phyloP scores from a whole-genome alignment of 2,888 invertebrate genomes.

The Alcis repandata region DNA sequence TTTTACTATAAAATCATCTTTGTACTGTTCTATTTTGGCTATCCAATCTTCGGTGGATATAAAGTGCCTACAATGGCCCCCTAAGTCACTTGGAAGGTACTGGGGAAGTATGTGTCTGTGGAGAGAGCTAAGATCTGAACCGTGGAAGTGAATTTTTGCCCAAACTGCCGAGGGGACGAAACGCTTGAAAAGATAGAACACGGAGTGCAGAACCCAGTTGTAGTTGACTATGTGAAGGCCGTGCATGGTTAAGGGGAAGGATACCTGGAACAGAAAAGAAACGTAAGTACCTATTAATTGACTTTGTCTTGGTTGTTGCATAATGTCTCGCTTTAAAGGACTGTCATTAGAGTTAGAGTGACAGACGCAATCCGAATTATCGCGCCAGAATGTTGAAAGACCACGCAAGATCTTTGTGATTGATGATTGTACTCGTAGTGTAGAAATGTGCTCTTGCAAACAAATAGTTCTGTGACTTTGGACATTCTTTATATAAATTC shows the following conservation, averaged over 20 bases:
- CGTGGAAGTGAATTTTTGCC: conserved; percentile 79
- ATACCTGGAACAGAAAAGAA: conserved; percentile 77
- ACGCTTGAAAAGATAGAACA: conserved; percentile 92
- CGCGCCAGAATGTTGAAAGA: no score
- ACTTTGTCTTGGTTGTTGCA: no score
- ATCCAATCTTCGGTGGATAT: conserved; percentile 88
- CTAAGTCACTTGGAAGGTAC: conserved; percentile 74
- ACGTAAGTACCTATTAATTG: no score
- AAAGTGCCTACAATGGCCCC: conserved; percentile 82
- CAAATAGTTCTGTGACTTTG: no score
- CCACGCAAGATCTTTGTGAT: no score
- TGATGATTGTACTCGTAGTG: no score
- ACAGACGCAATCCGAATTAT: no score
- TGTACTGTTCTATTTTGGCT: conserved; percentile 82
- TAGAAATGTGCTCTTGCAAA: no score
- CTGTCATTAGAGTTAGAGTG: no score
- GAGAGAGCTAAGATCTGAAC: conserved; percentile 71
- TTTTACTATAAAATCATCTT: conserved; percentile 84
- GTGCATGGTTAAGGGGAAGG: conserved; percentile 90
- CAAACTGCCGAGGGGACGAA: conserved; percentile 89
- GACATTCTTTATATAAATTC: no score
- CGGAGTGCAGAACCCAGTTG: conserved; percentile 92
- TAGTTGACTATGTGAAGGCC: conserved; percentile 92
- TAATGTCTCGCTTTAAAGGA: no score
- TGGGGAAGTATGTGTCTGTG: conserved; percentile 72